Conservation (phyloP, 2,113 vertebrate species). For the Elachura formosa region DNA sequence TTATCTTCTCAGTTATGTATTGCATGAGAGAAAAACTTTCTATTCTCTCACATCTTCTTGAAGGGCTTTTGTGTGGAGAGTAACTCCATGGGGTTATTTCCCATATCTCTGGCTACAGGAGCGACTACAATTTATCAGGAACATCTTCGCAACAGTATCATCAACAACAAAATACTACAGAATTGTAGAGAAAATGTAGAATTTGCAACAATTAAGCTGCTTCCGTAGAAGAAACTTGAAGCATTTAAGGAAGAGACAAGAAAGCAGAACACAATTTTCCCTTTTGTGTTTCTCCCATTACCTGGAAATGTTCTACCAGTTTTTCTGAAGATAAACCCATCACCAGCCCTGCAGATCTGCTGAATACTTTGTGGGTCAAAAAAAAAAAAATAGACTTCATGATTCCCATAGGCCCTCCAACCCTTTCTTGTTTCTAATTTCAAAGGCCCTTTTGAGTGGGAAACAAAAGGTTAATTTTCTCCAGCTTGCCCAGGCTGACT, state of each 20-base stretch:
- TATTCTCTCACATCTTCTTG: neutral
- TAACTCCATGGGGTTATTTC: neutral
- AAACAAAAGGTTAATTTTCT: constrained; percentile 89
- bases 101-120: neutral
- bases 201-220: neutral
- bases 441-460: constrained; percentile 72
- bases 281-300: neutral
- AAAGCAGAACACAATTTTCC: neutral
- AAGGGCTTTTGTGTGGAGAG: neutral
- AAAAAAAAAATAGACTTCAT: neutral
- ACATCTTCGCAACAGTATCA: neutral
- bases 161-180: neutral
- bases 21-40: neutral
- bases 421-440: constrained; percentile 72
- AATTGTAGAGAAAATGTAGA: neutral
- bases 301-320: neutral
- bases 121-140: neutral
- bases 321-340: neutral
- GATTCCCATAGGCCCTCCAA: constrained; percentile 38
- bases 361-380: neutral
- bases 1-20: neutral
- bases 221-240: neutral
- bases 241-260: neutral
- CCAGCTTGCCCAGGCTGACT: constrained; percentile 80
- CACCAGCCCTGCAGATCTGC: neutral